These are phyloP conservation scores for Osmoderma eremita DNA, from an alignment of 2,888 invertebrate genomes.

Conservation along the genomic window DNA sequence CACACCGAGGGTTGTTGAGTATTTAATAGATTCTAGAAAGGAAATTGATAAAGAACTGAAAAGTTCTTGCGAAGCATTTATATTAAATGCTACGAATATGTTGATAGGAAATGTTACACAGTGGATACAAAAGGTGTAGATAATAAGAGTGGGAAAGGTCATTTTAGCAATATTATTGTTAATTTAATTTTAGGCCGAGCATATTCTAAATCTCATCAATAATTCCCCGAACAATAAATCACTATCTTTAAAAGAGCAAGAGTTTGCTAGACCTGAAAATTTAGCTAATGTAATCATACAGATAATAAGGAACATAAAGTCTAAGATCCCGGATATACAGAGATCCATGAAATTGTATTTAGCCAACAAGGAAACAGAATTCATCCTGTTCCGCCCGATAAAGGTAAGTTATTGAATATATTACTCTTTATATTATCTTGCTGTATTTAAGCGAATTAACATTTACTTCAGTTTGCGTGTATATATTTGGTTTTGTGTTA, in stretches of 20 bases:
- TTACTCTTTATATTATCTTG: conserved; percentile 36
- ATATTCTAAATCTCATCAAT: conserved; percentile 44
- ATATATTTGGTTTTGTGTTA: too few relatives aligned
- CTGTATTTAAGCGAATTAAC: conserved; percentile 6
- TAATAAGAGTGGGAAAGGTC: background rate
- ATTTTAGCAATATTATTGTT: background rate
- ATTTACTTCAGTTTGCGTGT: too few relatives aligned
- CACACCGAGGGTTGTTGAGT: conserved; percentile 92
- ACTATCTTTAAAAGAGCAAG: conserved; percentile 55
- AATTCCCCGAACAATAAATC: conserved; percentile 38
- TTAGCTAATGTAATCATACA: conserved; percentile 79
- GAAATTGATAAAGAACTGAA: conserved; percentile 95
- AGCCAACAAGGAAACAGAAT: conserved; percentile 96
- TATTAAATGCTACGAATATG: conserved; percentile 79
- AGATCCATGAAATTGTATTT: conserved; percentile 94
- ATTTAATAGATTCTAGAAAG: conserved; percentile 92
- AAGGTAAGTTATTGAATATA: conserved; percentile 68
- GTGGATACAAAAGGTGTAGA: conserved; percentile 77
- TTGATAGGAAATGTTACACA: conserved; percentile 79
- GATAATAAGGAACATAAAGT: conserved; percentile 81
- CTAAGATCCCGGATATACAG: conserved; percentile 82
- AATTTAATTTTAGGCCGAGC: conserved; percentile 43
- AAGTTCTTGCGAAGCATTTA: conserved; percentile 88
- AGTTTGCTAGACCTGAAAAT: conserved; percentile 69
- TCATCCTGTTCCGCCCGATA: conserved; percentile 94